phyloP scores from a whole-genome alignment of 2,888 invertebrate species.

The Sphaerophoria rueppellii region DNA sequence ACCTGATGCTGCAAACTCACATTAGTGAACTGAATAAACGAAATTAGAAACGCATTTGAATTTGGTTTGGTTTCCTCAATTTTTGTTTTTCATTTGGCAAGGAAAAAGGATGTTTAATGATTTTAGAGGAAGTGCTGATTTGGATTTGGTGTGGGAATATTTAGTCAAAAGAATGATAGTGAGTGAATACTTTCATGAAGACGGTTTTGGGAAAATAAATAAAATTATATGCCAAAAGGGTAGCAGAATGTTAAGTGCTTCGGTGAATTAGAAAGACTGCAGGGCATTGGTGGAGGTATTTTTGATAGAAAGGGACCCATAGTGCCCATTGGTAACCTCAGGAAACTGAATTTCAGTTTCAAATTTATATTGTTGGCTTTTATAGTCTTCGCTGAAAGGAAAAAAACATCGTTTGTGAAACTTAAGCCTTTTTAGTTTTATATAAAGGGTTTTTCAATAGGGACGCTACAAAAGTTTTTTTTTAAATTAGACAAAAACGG shows the following conservation, averaged over 20 bases:
- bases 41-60: constrained; percentile 72
- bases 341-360: too few species aligned
- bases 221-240: constrained; percentile 49
- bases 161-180: constrained; percentile 39
- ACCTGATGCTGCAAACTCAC: constrained; percentile 19
- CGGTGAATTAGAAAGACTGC: constrained; percentile 19
- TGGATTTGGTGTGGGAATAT: constrained; percentile 47
- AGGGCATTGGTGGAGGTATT: constrained; percentile 27
- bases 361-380: too few species aligned
- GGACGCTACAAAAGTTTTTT: too few species aligned
- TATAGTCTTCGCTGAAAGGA: too few species aligned
- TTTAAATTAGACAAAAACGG: too few species aligned
- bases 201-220: constrained; percentile 52
- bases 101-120: constrained; percentile 10
- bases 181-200: constrained; percentile 24
- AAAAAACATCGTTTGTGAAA: too few species aligned
- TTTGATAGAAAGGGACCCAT: neutral
- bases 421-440: too few species aligned
- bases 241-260: constrained; percentile 25
- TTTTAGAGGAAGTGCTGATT: constrained; percentile 49
- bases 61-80: neutral
- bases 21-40: constrained; percentile 61
- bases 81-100: constrained; percentile 10
- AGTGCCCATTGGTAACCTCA: neutral
- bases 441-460: too few species aligned